Evolutionary conservation across 2,113 vertebrate genomes (phyloP).

Genomic region (Pteronura brasiliensis): DNA sequence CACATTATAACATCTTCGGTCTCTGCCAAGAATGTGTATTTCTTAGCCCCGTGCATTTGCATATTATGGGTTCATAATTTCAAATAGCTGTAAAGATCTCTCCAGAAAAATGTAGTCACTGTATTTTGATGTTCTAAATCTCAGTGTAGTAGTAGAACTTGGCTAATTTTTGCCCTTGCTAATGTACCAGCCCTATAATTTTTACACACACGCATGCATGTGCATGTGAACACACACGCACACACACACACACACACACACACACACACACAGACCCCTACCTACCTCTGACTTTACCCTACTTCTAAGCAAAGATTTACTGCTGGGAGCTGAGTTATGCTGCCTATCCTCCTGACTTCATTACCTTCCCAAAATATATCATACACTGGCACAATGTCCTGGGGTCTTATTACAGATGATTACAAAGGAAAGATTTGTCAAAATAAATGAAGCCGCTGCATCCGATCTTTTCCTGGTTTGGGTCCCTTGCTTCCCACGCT

Average conservation of each 20-base stretch:
- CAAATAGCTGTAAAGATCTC: slow-evolving; percentile 72
- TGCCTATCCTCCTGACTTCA: slow-evolving; percentile 45
- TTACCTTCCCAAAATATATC: slow-evolving; percentile 62
- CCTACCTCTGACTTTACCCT: slow-evolving; percentile 10
- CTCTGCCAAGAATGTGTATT: slow-evolving; percentile 73
- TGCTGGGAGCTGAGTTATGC: slow-evolving; percentile 37
- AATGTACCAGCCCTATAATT: slow-evolving; percentile 58
- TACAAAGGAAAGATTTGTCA: slow-evolving; percentile 63
- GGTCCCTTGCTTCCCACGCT: neutral
- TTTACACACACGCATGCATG: neutral
- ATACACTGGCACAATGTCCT: neutral
- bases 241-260: neutral
- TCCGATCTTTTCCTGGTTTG: neutral
- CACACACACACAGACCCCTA: neutral
- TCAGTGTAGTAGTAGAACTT: slow-evolving; percentile 47
- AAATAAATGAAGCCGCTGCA: slow-evolving; percentile 16
- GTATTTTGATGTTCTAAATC: slow-evolving; percentile 65
- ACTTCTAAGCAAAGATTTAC: slow-evolving; percentile 58
- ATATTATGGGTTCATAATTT: slow-evolving; percentile 78
- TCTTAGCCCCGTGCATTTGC: slow-evolving; percentile 74
- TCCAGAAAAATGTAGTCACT: slow-evolving; percentile 73
- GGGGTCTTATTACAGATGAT: slow-evolving; percentile 53
- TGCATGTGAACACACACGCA: neutral
- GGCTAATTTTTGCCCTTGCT: slow-evolving; percentile 65
- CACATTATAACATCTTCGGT: slow-evolving; percentile 73